These are phyloP conservation scores for Notodonta ziczac DNA, from an alignment of 2,888 invertebrate genomes.

Conservation along the genomic window DNA sequence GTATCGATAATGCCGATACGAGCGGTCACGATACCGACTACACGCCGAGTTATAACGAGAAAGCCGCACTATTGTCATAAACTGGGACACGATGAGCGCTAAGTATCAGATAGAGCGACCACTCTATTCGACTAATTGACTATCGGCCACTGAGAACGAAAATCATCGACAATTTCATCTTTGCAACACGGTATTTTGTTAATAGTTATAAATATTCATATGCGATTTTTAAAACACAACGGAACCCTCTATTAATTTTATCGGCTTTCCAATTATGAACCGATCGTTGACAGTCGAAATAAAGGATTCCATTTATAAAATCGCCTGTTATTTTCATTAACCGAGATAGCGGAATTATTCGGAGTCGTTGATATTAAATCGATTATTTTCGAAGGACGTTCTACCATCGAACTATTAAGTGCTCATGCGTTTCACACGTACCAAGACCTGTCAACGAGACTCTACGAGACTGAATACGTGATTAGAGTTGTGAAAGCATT, in stretches of 20 bases:
- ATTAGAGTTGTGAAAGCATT: conserved; percentile 49
- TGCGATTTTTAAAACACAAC: conserved; percentile 30
- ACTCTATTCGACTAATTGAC: conserved; percentile 54
- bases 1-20: conserved; percentile 66
- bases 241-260: conserved; percentile 32
- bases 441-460: conserved; percentile 41
- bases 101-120: conserved; percentile 49
- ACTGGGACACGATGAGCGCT: conserved; percentile 58
- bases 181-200: conserved; percentile 11
- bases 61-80: conserved; percentile 54
- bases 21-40: conserved; percentile 58
- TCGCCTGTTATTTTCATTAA: conserved; percentile 12
- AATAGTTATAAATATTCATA: conserved; percentile 35
- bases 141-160: conserved; percentile 31
- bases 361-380: conserved; percentile 20
- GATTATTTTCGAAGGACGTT: conserved; percentile 29
- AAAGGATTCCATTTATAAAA: conserved; percentile 14
- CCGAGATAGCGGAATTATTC: conserved; percentile 6
- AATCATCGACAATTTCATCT: conserved; percentile 23
- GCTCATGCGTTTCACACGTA: conserved; percentile 12
- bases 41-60: conserved; percentile 45
- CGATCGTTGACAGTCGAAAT: conserved; percentile 18
- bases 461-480: conserved; percentile 44
- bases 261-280: conserved; percentile 26
- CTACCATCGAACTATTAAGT: neutral